Evolutionary conservation across 1,140 invertebrate genomes (phyloP).

Genomic region (Helicoverpa zea): DNA sequence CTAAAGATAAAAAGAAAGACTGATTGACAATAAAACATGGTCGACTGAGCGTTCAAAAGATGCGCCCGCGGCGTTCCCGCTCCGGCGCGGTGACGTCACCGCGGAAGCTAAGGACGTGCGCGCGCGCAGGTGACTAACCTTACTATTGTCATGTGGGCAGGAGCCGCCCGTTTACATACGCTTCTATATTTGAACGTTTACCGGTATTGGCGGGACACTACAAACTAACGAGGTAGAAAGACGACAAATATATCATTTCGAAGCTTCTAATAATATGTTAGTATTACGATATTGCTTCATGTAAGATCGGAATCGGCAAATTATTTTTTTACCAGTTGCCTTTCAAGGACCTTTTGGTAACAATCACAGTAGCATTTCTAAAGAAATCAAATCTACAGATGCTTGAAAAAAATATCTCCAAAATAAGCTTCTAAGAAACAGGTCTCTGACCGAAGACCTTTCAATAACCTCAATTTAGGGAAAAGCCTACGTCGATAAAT

Average conservation of each 20-base stretch:
- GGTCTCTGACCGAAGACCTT: too few relatives aligned
- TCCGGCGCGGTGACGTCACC: conserved; percentile 68
- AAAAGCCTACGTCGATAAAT: not conserved
- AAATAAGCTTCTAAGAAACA: too few relatives aligned
- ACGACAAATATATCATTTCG: not conserved
- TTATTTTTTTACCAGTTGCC: too few relatives aligned
- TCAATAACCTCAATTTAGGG: conserved; percentile 1
- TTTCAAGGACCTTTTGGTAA: too few relatives aligned
- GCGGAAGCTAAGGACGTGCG: conserved; percentile 72
- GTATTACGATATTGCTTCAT: not conserved
- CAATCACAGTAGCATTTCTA: too few relatives aligned
- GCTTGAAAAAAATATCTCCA: too few relatives aligned
- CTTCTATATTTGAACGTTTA: conserved; percentile 45
- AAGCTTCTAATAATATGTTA: not conserved
- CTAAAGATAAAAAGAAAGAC: conserved; percentile 2
- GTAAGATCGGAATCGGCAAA: too few relatives aligned
- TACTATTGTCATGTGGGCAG: conserved; percentile 61
- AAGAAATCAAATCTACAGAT: too few relatives aligned
- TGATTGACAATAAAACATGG: conserved; percentile 21
- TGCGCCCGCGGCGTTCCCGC: conserved; percentile 54
- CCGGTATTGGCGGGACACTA: conserved; percentile 32
- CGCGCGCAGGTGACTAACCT: conserved; percentile 72
- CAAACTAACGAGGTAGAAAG: not conserved
- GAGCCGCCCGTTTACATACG: conserved; percentile 30
- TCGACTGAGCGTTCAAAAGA: conserved; percentile 30